Base-by-base conservation (phyloP, 2,888 invertebrate genomes). In the Lepidochrysops patricia region DNA sequence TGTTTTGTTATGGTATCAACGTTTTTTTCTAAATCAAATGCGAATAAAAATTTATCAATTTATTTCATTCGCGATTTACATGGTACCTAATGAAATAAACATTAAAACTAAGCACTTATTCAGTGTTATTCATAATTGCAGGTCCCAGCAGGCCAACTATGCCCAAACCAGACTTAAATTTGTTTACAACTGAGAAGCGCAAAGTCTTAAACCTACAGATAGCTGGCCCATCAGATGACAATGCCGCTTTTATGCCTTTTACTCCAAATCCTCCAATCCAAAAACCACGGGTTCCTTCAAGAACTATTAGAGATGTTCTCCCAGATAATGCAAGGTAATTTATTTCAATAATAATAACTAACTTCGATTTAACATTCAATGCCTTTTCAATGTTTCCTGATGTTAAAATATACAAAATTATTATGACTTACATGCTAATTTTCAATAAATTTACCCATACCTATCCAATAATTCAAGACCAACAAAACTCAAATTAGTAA, bases 161-260 rank as follows among this genome's bases (percentile, higher is more conserved):
- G 76, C 82, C 88, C 57, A 85, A 82, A 73, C 85, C 89, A 27
- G 89, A 89, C 58, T 79, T 90, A 67, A 87, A 80, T 77, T 76
- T 87, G 72, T 78, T 89, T 72, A 74, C 72, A 64, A 66, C 84
- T 72, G 92, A 92, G 69, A 91, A 90, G 73, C 86, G 92, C 68
- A 90, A 91, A 74, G 89, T 90, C 64, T 79, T 92, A 70, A 92
- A 92, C 69, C 82, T 92, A 60, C 91, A 90, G 71, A 80, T 92
- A 66, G 80, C 79, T 62, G 86, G 89, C 59, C 83, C 90, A 64
- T 87, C 90, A 57, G 75, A 76, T 56, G 88, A 88, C 64, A 81
- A 77, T 61, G 90, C 89, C 62, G 90, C 89, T 49, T 87, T 90
- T 72, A 82, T 90, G 72, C 91, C 90, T n/a, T 89, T 89, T 70